Evolutionary conservation across 2,113 vertebrate genomes (phyloP).

Genomic region (Sarotherodon lohbergeri): DNA sequence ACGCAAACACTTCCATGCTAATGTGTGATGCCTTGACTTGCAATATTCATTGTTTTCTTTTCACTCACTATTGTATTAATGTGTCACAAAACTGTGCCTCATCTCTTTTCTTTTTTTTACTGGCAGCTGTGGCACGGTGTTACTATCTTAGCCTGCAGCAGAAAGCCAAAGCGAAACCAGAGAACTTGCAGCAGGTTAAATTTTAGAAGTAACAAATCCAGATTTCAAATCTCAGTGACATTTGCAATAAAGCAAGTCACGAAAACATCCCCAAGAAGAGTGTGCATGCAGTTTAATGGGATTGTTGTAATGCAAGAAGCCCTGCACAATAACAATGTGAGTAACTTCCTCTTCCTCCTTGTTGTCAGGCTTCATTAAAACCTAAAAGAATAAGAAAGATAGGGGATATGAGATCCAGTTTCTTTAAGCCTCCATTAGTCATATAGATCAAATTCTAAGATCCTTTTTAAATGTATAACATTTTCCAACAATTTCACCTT

Average conservation of each 20-base stretch:
- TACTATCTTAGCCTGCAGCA: not conserved
- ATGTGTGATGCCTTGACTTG: not conserved
- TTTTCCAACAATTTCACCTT: not conserved
- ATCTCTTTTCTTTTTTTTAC: not conserved
- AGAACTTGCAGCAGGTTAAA: not conserved
- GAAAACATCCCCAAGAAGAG: not conserved
- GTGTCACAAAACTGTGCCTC: not conserved
- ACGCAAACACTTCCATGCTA: not conserved
- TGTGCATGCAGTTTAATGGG: not conserved
- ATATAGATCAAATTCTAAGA: not conserved
- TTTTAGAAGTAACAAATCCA: not conserved
- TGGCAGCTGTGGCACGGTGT: not conserved
- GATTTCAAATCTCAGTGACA: not conserved
- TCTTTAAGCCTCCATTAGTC: not conserved
- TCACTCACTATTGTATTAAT: not conserved
- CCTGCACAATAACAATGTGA: not conserved
- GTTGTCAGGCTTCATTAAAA: not conserved
- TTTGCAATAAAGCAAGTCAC: not conserved
- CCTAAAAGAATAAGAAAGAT: not conserved
- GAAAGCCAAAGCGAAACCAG: not conserved
- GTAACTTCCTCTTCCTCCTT: not conserved
- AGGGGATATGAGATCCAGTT: not conserved
- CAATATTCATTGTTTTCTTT: not conserved
- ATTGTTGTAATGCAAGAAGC: not conserved
- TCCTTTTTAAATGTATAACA: not conserved